These are phyloP conservation scores for Rhinopomastus cyanomelas DNA, from an alignment of 2,113 vertebrate species.

Conservation along the genomic window DNA sequence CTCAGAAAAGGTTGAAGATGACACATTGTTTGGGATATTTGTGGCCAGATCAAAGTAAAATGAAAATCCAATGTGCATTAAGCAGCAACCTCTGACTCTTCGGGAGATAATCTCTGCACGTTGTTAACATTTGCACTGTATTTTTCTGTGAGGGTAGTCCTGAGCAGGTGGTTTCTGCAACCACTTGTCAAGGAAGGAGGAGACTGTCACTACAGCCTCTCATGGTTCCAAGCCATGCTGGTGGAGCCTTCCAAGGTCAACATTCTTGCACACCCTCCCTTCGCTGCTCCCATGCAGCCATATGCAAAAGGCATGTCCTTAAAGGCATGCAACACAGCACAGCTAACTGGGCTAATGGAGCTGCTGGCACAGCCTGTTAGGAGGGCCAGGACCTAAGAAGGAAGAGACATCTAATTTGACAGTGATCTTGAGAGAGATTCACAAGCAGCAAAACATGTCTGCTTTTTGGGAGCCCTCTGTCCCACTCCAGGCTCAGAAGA, in stretches of 20 bases:
- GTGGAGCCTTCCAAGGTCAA: not conserved
- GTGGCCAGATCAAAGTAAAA: not conserved
- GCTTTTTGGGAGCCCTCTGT: not conserved
- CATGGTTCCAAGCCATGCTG: accelerated
- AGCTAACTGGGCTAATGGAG: not conserved
- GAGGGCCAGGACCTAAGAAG: not conserved
- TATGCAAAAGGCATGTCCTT: not conserved
- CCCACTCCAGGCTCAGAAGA: not conserved
- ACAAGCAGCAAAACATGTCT: not conserved
- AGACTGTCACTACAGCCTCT: not conserved
- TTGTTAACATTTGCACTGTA: not conserved
- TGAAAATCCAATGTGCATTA: not conserved
- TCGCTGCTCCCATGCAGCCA: not conserved
- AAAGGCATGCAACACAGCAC: not conserved
- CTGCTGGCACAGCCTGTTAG: accelerated
- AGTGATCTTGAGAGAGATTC: not conserved
- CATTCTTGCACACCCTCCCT: not conserved
- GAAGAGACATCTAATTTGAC: not conserved
- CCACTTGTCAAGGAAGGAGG: not conserved
- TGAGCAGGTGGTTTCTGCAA: not conserved
- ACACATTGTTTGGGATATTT: not conserved
- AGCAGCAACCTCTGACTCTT: not conserved
- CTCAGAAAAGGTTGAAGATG: not conserved
- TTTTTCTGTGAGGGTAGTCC: not conserved
- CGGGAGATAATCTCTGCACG: not conserved